These are phyloP conservation scores for Cheilosia urbana DNA, from an alignment of 2,888 invertebrate species.

Conservation along the genomic window DNA sequence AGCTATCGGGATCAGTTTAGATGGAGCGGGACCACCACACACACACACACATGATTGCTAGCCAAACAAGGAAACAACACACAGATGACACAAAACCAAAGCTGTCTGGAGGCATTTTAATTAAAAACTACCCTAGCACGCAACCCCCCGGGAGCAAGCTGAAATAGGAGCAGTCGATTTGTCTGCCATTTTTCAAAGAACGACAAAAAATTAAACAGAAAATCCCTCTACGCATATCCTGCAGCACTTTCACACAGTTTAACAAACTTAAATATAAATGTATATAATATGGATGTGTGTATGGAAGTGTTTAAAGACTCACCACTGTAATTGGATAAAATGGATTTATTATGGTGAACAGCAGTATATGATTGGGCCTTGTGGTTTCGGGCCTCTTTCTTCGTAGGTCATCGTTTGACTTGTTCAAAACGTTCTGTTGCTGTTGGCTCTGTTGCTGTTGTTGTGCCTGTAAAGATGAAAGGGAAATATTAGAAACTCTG, in stretches of 20 bases:
- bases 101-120: conserved; percentile 67
- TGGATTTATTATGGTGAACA: conserved; percentile 98
- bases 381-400: conserved; percentile 92
- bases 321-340: conserved; percentile 99
- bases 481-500: neutral
- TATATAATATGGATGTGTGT: neutral
- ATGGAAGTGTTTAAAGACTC: conserved; percentile 85
- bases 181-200: conserved; percentile 33
- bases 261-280: neutral
- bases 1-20: conserved; percentile 25
- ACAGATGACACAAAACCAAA: conserved; percentile 66
- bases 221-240: conserved; percentile 21
- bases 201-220: conserved; percentile 21
- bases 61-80: conserved; percentile 47
- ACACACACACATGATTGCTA: conserved; percentile 15
- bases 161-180: conserved; percentile 14
- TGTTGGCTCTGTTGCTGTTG: conserved; percentile 82
- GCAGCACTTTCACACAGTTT: neutral
- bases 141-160: neutral
- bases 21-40: conserved; percentile 9
- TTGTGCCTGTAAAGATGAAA: conserved; percentile 79
- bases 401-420: conserved; percentile 87
- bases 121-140: conserved; percentile 56
- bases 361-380: conserved; percentile 97
- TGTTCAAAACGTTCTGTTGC: conserved; percentile 82